A percentile compares a stretch with the other conserved stretches of the same genome.
These are phyloP conservation scores for Acromyrmex heyeri DNA, from an alignment of 1,140 invertebrate genomes.

Conservation along the genomic window DNA sequence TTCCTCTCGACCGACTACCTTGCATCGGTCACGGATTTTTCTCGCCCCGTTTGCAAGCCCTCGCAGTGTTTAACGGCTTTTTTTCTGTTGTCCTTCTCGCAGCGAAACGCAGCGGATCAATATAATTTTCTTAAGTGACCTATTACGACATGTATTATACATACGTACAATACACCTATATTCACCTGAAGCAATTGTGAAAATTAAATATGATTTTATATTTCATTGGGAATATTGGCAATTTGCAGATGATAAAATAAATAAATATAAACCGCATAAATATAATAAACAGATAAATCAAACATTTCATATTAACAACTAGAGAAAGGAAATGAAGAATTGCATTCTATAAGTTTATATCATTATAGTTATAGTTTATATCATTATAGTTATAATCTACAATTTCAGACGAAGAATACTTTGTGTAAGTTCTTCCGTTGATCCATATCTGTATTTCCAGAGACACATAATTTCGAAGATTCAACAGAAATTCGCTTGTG, in stretches of 20 bases:
- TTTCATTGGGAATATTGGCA: neutral
- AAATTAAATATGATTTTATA: neutral
- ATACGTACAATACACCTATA: neutral
- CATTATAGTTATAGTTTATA: too few relatives aligned
- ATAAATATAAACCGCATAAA: neutral
- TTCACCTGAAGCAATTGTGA: neutral
- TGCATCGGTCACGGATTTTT: slow-evolving; percentile 29
- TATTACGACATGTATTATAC: slow-evolving; percentile 42
- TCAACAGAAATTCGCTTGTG: slow-evolving; percentile 27
- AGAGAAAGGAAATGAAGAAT: too few relatives aligned
- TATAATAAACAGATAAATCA: neutral
- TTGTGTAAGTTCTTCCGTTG: neutral
- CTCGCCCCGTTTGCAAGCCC: neutral
- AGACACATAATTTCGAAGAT: slow-evolving; percentile 20
- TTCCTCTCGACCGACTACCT: slow-evolving; percentile 30
- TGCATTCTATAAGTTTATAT: neutral
- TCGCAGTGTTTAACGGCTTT: slow-evolving; percentile 14
- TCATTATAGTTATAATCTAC: neutral
- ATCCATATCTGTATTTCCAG: slow-evolving; percentile 22
- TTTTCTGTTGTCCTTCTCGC: neutral
- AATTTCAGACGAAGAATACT: slow-evolving; percentile 1
- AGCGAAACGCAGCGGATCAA: slow-evolving; percentile 27
- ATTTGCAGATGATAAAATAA: neutral
- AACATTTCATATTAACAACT: neutral
- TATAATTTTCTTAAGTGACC: slow-evolving; percentile 69